Evolutionary conservation across 2,113 vertebrate species (phyloP).

Genomic region (Panthera tigris): DNA sequence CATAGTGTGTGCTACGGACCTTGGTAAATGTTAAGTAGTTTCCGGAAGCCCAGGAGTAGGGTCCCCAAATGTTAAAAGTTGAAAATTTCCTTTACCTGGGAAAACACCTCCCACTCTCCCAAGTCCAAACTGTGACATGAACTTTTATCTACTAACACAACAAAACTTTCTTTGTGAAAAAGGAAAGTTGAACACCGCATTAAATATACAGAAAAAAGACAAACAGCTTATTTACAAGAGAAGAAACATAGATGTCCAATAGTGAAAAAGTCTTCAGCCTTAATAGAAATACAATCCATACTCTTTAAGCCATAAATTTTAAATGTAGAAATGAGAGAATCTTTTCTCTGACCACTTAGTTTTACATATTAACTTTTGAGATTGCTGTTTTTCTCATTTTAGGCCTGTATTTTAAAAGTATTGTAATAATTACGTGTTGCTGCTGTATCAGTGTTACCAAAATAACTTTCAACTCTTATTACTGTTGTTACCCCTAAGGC

Average conservation of each 20-base stretch:
- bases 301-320: background rate
- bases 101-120: background rate
- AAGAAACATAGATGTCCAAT: background rate
- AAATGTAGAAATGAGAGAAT: background rate
- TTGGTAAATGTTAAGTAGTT: no score
- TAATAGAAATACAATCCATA: background rate
- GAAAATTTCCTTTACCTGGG: no score
- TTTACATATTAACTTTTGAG: background rate
- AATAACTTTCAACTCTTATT: background rate
- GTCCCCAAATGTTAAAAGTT: background rate
- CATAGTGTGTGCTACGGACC: background rate
- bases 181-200: background rate
- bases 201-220: background rate
- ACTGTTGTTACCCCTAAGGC: background rate
- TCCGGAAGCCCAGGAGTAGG: background rate
- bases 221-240: background rate
- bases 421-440: background rate
- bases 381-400: background rate
- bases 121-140: background rate
- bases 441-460: background rate
- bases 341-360: background rate
- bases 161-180: background rate
- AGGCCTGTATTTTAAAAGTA: background rate
- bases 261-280: background rate
- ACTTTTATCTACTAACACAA: background rate